Percentiles rank a stretch among this genome's conserved stretches.
phyloP scores from a whole-genome alignment of 2,797 vertebrate species.

The Okamejei kenojei region DNA sequence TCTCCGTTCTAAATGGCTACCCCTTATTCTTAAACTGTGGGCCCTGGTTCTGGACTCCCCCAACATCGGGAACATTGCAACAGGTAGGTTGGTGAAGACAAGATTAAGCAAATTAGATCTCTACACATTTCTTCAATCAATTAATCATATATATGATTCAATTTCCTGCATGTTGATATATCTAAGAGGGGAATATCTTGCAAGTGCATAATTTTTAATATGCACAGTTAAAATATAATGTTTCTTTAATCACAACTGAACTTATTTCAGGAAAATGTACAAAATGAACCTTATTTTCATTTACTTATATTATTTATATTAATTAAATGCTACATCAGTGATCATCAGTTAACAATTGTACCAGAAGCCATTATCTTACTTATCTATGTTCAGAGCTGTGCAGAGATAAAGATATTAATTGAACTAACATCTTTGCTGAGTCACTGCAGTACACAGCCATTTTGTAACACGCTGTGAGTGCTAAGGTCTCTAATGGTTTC shows the following conservation, averaged over 20 bases:
- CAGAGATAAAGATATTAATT: constrained; percentile 8
- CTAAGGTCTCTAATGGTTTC: not conserved
- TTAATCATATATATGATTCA: too few species aligned
- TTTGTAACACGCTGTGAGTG: constrained; percentile 4
- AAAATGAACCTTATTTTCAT: not conserved
- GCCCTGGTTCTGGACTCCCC: too few species aligned
- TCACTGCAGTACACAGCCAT: constrained; percentile 35
- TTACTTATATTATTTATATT: not conserved
- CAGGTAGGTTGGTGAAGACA: too few species aligned
- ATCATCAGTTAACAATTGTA: not conserved
- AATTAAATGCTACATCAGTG: not conserved
- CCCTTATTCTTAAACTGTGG: too few species aligned
- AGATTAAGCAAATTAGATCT: too few species aligned
- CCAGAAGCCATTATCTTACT: not conserved
- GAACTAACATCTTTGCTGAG: constrained; percentile 9
- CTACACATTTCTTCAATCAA: too few species aligned
- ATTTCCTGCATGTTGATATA: not conserved
- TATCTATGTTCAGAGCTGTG: not conserved
- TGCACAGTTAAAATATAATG: not conserved
- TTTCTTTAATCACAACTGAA: not conserved
- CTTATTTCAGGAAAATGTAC: not conserved
- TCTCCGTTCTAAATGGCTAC: too few species aligned
- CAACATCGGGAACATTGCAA: too few species aligned
- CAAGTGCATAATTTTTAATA: not conserved
- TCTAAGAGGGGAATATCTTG: not conserved